These are phyloP conservation scores for Rhinogobio ventralis DNA, from an alignment of 2,797 vertebrate species.

Conservation along the genomic window DNA sequence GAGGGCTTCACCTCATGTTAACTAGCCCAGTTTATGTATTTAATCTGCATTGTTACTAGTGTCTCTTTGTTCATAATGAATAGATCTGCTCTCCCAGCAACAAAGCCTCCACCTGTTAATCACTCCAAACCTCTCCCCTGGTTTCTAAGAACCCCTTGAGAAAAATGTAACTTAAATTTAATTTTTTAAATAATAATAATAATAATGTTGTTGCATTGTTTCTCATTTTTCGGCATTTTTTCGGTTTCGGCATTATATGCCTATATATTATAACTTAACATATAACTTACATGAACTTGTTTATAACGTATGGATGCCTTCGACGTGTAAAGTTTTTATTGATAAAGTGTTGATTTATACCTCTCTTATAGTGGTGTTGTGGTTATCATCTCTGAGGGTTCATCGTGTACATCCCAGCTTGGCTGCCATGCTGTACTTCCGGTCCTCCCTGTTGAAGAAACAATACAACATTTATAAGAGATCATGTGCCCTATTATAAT, in stretches of 20 bases:
- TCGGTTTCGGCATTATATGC: neutral
- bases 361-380: neutral
- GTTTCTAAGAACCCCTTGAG: neutral
- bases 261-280: neutral
- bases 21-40: neutral
- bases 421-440: conserved; percentile 9
- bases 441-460: conserved; percentile 46
- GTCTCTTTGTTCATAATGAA: conserved; percentile 39
- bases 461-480: neutral
- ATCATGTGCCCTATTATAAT: neutral
- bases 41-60: conserved; percentile 20
- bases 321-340: neutral
- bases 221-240: too few species aligned
- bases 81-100: conserved; percentile 12
- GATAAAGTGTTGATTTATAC: neutral
- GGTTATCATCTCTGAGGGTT: conserved; percentile 50
- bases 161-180: too few species aligned
- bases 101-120: neutral
- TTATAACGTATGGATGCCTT: neutral
- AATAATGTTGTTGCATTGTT: neutral
- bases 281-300: neutral
- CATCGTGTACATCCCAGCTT: conserved; percentile 45
- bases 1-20: neutral
- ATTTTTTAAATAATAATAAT: neutral
- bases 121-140: neutral